Conservation (phyloP, 2,113 vertebrate genomes). For the Platysteira castanea region DNA sequence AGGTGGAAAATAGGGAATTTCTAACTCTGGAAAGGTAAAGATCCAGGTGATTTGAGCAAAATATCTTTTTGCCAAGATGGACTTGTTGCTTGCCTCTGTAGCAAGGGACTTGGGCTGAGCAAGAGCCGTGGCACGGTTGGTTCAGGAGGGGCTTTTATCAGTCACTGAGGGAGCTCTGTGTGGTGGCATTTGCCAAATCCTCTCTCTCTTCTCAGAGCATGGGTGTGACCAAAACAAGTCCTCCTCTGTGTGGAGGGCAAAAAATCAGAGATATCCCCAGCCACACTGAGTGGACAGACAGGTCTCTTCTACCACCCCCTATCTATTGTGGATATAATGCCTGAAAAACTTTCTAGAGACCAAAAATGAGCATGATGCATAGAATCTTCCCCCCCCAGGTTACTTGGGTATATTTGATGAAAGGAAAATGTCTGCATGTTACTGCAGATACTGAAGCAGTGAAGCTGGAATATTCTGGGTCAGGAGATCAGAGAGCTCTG, state of each 20-base stretch:
- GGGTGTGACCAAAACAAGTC: background rate
- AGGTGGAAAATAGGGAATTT: background rate
- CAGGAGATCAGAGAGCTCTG: background rate
- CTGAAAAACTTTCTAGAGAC: background rate
- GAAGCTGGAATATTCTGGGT: background rate
- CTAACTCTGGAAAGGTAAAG: background rate
- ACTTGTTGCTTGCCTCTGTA: background rate
- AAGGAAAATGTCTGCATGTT: background rate
- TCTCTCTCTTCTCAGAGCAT: background rate
- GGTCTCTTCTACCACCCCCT: background rate
- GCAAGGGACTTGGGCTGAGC: background rate
- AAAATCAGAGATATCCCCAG: background rate
- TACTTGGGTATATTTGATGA: background rate
- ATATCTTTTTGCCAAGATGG: background rate
- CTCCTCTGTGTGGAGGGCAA: background rate
- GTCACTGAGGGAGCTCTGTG: background rate
- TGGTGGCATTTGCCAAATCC: background rate
- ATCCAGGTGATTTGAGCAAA: background rate
- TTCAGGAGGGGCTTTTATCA: background rate
- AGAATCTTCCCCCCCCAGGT: background rate
- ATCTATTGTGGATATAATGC: background rate
- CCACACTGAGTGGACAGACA: accelerated
- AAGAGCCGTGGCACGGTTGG: background rate
- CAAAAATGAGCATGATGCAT: background rate
- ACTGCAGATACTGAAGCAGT: background rate